Base-by-base conservation (phyloP, 2,888 invertebrate species). In the Isoperla grammatica region DNA sequence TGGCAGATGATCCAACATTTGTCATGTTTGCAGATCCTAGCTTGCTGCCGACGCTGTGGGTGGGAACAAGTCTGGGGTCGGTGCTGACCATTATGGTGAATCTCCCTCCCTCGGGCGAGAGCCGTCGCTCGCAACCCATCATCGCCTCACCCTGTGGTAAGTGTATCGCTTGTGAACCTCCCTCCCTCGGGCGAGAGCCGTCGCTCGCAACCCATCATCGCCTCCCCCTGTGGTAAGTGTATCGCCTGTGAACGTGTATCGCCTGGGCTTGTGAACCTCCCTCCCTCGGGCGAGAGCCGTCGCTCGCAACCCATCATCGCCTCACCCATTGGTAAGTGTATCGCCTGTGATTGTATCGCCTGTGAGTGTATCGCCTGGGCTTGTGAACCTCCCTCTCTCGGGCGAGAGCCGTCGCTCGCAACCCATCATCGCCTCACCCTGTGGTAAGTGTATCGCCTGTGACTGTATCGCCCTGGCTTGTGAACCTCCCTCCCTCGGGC, bases 21-120 rank as follows among this genome's bases (percentile, higher is more conserved):
- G 45, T 55, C 19, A 37, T 59, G 35, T 22, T 69, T 71, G 20
- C 75, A 95, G 96, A 96, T 79, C 86, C 89, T 69, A 84, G 85
- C 74, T 82, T 86, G 69, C 81, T 88, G 72, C 95, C 98, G 67
- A 95, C 95, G 69, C 79, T 99, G 66, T 99, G 98, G 98, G 88
- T 98, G 70, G 98, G 99, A 70, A 98, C 97, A 68, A 95, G 94
- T 75, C 82, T 93, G 70, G 99, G 99, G 69, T 95, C 97, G 61
- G 92, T 96, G 73, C 83, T 98, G 71, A 94, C 95, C 65, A 86
- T 98, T 76, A 86, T 90, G 75, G 85, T 98, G 72, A 88, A 84
- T 73, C 72, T 82, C 66, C 86, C 90, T 67, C 85, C 88, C 62
- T 86, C 88, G 70, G 80, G 86, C 57, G 94, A 95, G 74, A 81